These are phyloP conservation scores for Coregonus ussuriensis DNA, from an alignment of 2,797 vertebrate genomes.

Conservation along the genomic window DNA sequence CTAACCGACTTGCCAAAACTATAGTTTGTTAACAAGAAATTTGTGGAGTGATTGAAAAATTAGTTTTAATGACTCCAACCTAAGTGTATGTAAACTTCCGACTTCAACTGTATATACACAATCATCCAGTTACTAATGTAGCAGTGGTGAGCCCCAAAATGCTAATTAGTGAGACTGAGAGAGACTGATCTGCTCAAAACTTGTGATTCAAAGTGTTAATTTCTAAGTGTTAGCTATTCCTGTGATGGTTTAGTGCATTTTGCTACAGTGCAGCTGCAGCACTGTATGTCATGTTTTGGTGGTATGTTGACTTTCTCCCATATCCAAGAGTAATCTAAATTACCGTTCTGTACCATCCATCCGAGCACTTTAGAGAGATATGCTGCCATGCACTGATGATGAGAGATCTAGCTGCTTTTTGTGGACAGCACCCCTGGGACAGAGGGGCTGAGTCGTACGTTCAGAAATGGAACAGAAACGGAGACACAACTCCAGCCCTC, in stretches of 20 bases:
- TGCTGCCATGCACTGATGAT: conserved; percentile 49
- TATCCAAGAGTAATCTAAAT: conserved; percentile 62
- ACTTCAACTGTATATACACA: background rate
- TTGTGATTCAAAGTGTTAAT: background rate
- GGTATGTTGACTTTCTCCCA: conserved; percentile 49
- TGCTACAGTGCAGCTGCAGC: background rate
- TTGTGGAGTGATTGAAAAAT: no score
- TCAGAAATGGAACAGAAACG: conserved; percentile 56
- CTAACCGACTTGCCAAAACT: no score
- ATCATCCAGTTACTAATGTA: background rate
- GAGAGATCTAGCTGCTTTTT: conserved; percentile 53
- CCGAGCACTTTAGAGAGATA: conserved; percentile 49
- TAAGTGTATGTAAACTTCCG: no score
- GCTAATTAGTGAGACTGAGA: background rate
- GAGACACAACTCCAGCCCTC: conserved; percentile 13
- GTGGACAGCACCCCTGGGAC: conserved; percentile 66
- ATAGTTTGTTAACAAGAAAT: no score
- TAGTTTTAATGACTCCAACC: no score
- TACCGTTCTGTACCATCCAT: conserved; percentile 43
- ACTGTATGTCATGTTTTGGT: background rate
- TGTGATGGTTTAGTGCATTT: background rate
- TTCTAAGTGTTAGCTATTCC: background rate
- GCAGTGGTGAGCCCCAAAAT: background rate
- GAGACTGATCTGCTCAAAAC: background rate
- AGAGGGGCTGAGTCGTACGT: conserved; percentile 59